Conservation (phyloP, 2,797 vertebrate species). For the Sibirionetta formosa region DNA sequence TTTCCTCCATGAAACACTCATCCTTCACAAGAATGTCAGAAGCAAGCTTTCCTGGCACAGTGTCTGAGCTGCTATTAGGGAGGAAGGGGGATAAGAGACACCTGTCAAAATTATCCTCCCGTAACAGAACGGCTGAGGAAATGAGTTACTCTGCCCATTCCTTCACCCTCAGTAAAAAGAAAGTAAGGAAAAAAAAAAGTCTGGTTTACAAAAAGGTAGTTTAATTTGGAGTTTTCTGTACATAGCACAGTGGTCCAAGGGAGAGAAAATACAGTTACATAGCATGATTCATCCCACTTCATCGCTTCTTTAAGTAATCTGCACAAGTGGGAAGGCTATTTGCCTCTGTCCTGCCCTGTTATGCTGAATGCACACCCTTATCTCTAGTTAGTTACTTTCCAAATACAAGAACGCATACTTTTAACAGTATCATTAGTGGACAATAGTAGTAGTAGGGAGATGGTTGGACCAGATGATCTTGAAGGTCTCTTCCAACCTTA, state of each 20-base stretch:
- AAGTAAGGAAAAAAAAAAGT: not conserved
- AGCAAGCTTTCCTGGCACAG: not conserved
- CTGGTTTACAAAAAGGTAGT: not conserved
- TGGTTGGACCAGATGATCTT: too few relatives aligned
- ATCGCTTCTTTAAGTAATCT: constrained; percentile 11
- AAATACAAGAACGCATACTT: constrained; percentile 30
- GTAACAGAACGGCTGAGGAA: not conserved
- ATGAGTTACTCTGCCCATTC: not conserved
- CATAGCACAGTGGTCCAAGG: not conserved
- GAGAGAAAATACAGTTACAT: not conserved
- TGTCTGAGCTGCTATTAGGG: not conserved
- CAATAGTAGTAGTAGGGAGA: too few relatives aligned
- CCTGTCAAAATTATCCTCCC: constrained; percentile 22
- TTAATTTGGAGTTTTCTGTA: not conserved
- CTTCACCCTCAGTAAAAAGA: rapidly evolving
- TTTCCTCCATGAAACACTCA: not conserved
- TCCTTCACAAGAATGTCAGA: not conserved
- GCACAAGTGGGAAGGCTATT: constrained; percentile 2
- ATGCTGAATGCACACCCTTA: not conserved
- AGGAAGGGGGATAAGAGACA: not conserved
- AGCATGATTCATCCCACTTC: not conserved
- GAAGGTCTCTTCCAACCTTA: too few relatives aligned
- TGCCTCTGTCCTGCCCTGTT: not conserved
- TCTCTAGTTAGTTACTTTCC: constrained; percentile 19
- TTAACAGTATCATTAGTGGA: not conserved